These are phyloP conservation scores for Drosophila oshimai DNA, from an alignment of 1,140 invertebrate genomes.

Conservation along the genomic window DNA sequence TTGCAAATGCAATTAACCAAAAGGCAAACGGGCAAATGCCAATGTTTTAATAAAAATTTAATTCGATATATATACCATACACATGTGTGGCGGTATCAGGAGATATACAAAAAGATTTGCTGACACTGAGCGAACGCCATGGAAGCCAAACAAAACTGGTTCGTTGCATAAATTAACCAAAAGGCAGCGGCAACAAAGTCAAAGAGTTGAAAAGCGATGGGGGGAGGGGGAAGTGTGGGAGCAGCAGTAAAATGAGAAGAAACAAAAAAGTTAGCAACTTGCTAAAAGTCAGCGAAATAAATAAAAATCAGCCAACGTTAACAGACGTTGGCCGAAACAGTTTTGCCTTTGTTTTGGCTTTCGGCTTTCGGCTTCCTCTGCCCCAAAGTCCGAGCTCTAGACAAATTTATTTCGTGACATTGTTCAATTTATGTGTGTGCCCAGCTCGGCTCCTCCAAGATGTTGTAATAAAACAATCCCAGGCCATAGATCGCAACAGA, in stretches of 20 bases:
- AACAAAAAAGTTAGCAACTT: constrained; percentile 64
- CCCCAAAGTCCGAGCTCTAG: constrained; percentile 22
- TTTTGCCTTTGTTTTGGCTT: constrained; percentile 36
- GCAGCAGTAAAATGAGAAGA: constrained; percentile 8
- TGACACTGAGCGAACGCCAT: constrained; percentile 38
- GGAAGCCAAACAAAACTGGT: constrained; percentile 72
- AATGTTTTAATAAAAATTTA: constrained; percentile 60
- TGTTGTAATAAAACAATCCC: constrained; percentile 72
- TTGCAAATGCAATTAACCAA: constrained; percentile 76
- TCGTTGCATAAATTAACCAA: constrained; percentile 73
- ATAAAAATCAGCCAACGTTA: constrained; percentile 70
- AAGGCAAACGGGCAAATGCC: constrained; percentile 36
- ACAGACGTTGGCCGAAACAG: constrained; percentile 48
- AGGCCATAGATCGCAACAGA: constrained; percentile 16
- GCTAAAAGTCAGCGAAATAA: constrained; percentile 73
- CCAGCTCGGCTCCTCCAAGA: constrained; percentile 22
- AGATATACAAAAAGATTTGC: constrained; percentile 11
- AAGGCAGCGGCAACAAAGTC: constrained; percentile 53
- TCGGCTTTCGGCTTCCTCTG: constrained; percentile 19
- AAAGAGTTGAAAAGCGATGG: constrained; percentile 37
- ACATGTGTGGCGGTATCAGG: constrained; percentile 1
- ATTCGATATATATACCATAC: constrained; percentile 30
- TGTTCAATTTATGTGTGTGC: constrained; percentile 70
- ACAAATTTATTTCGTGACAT: constrained; percentile 77
- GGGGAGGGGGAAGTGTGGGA: constrained; percentile 44